Evolutionary conservation across 1,140 invertebrate genomes (phyloP).

Genomic region (Lucilia cuprina): DNA sequence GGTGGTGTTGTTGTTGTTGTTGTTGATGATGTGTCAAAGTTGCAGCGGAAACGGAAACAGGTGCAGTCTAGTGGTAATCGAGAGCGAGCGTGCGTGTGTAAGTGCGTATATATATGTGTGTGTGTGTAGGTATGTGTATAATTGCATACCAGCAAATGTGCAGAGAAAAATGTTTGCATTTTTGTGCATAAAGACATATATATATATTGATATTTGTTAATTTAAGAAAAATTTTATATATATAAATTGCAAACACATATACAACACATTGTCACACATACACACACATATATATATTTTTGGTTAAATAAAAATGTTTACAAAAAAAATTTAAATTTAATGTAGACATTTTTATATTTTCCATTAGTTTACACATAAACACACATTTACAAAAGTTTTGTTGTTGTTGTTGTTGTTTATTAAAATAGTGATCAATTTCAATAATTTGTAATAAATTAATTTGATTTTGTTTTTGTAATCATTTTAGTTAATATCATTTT

Average conservation of each 20-base stretch:
- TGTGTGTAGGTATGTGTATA: background rate
- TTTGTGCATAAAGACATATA: too few relatives aligned
- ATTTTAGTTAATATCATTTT: constrained; percentile 22
- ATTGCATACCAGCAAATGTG: constrained; percentile 16
- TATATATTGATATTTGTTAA: background rate
- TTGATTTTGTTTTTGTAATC: constrained; percentile 39
- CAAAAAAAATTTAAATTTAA: background rate
- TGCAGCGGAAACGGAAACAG: constrained; percentile 49
- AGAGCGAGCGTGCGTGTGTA: constrained; percentile 30
- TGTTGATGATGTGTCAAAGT: constrained; percentile 49
- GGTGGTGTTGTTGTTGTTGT: constrained; percentile 49
- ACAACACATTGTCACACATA: background rate
- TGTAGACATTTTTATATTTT: background rate
- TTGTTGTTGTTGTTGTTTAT: background rate
- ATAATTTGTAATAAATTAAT: constrained; percentile 26
- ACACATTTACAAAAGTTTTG: background rate
- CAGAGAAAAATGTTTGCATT: background rate
- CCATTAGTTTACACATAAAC: background rate
- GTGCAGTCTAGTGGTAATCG: constrained; percentile 49
- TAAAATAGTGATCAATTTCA: too few relatives aligned
- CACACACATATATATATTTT: background rate
- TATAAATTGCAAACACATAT: background rate
- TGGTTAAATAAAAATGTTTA: background rate
- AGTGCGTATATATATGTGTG: background rate
- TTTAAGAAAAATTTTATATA: background rate